Evolutionary conservation across 2,113 vertebrate genomes (phyloP).

Genomic region (Pelodiscus sinensis): DNA sequence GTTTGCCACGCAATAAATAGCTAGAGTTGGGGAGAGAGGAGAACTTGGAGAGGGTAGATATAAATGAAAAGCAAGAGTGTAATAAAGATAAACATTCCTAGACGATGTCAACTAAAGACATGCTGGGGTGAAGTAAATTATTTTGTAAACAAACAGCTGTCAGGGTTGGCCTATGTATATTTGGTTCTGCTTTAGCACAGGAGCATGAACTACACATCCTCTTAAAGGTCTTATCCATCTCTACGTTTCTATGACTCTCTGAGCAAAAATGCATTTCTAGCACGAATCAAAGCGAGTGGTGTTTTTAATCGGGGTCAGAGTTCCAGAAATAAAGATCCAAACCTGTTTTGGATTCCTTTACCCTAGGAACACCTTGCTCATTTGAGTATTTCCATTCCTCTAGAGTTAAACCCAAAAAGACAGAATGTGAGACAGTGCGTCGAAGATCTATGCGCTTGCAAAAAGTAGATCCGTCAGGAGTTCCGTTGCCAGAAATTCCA

Average conservation of each 20-base stretch:
- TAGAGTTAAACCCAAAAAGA: slow-evolving; percentile 72
- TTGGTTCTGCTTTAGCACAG: not conserved
- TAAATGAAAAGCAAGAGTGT: not conserved
- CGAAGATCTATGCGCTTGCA: slow-evolving; percentile 80
- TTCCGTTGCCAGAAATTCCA: not conserved
- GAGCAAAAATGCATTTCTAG: not conserved
- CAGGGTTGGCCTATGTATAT: not conserved
- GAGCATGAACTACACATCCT: not conserved
- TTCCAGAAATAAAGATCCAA: rapidly evolving
- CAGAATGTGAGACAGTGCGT: slow-evolving; percentile 30
- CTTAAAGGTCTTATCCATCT: not conserved
- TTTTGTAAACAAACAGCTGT: not conserved
- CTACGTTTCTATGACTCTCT: not conserved
- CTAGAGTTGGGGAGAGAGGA: not conserved
- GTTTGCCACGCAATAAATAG: not conserved
- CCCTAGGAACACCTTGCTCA: rapidly evolving
- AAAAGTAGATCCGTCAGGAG: slow-evolving; percentile 23
- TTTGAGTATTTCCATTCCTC: rapidly evolving
- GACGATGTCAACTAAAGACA: not conserved
- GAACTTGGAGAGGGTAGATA: not conserved
- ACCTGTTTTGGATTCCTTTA: rapidly evolving
- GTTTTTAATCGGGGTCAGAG: rapidly evolving
- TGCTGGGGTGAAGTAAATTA: not conserved
- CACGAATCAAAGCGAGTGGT: rapidly evolving
- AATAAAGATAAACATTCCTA: rapidly evolving